These are phyloP conservation scores for Lasioglossum lativentre DNA, from an alignment of 2,888 invertebrate species.

Conservation along the genomic window DNA sequence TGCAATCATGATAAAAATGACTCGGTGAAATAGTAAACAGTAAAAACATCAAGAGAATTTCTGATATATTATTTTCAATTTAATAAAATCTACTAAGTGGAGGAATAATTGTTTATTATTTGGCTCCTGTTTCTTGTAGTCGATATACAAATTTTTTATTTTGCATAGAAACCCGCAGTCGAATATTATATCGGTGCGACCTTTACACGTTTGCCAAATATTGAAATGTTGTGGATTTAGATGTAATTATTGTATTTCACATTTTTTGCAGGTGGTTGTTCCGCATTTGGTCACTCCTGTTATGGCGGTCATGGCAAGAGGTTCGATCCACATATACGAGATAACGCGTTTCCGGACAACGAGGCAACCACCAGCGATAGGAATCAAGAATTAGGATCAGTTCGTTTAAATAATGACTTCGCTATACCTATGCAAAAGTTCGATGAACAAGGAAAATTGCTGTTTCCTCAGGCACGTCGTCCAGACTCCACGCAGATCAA, in stretches of 20 bases:
- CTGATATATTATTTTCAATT: neutral
- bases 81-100: too few relatives aligned
- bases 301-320: slow-evolving; percentile 91
- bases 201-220: neutral
- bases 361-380: slow-evolving; percentile 67
- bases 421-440: slow-evolving; percentile 36
- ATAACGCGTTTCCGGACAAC: slow-evolving; percentile 74
- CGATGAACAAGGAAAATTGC: slow-evolving; percentile 29
- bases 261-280: slow-evolving; percentile 87
- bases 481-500: slow-evolving; percentile 41
- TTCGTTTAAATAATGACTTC: slow-evolving; percentile 37
- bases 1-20: neutral
- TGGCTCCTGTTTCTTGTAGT: too few relatives aligned
- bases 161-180: too few relatives aligned
- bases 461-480: slow-evolving; percentile 17
- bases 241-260: neutral
- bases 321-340: slow-evolving; percentile 84
- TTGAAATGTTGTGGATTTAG: neutral
- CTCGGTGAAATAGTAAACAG: neutral
- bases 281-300: slow-evolving; percentile 90
- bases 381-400: slow-evolving; percentile 37
- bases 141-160: too few relatives aligned
- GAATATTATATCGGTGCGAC: too few relatives aligned
- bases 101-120: too few relatives aligned
- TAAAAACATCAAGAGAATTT: neutral